Percentiles rank a stretch among this genome's conserved stretches.
phyloP scores from a whole-genome alignment of 2,888 invertebrate genomes.

The Scaptomyza polygonia region DNA sequence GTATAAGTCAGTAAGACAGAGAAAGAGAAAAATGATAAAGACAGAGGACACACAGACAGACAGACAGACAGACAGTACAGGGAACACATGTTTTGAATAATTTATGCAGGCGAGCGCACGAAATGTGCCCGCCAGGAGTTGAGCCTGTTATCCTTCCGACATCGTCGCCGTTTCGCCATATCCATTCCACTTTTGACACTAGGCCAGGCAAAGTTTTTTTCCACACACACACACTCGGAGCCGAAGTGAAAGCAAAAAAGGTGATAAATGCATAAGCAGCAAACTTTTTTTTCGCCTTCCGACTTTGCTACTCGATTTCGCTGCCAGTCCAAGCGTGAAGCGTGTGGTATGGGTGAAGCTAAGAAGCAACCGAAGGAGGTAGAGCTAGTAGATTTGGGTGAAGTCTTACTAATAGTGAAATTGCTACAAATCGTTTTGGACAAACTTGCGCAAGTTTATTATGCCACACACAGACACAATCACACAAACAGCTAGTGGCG shows the following conservation, averaged over 20 bases:
- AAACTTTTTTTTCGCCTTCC: constrained; percentile 65
- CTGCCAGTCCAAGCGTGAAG: constrained; percentile 6
- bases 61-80: constrained; percentile 41
- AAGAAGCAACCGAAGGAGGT: constrained; percentile 4
- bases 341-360: not conserved
- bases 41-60: constrained; percentile 24
- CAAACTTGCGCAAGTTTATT: constrained; percentile 77
- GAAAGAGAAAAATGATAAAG: constrained; percentile 33
- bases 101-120: constrained; percentile 78
- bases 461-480: constrained; percentile 43
- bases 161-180: constrained; percentile 18
- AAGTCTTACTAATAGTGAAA: constrained; percentile 74
- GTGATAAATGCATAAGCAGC: constrained; percentile 80
- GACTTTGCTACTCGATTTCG: constrained; percentile 56
- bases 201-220: constrained; percentile 74
- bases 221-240: constrained; percentile 26
- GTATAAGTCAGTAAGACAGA: constrained; percentile 43
- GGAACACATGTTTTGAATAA: constrained; percentile 83
- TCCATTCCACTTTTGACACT: constrained; percentile 49
- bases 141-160: constrained; percentile 53
- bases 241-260: constrained; percentile 58
- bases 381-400: not conserved
- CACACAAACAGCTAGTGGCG: constrained; percentile 13
- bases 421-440: constrained; percentile 82
- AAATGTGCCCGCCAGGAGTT: constrained; percentile 78